Base-by-base conservation (phyloP, 2,888 invertebrate species). In the Dorcus hopei region DNA sequence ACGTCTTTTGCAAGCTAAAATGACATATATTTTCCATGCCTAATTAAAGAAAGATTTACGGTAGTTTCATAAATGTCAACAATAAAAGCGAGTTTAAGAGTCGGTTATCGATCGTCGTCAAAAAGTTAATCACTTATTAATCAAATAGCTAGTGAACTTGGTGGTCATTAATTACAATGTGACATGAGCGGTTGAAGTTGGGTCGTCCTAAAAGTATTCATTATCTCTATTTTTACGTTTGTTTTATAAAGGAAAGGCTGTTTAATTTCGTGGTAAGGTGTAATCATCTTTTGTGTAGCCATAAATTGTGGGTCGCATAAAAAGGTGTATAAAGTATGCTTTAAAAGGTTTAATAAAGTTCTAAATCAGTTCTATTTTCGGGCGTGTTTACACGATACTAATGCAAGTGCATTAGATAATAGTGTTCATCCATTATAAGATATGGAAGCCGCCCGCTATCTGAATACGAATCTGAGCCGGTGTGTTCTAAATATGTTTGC, bases 401-500 rank as follows among this genome's bases (percentile, higher is more conserved):
- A 63, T 65, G 65, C 63, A 63, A 50, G 61, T 61, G 66, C 73
- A 71, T 73, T 71, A 72, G 70, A 70, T 71, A 72, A 74, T 72
- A 70, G 70, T 64, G 68, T 69, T 70, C 61, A 73, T 73, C 45
- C 45, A 45, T 45, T 45, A 45, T 45, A 45, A 45, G 45, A 45
- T 45, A 45, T 45, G 23, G 45, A 14, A 45, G 45, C 19, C 23
- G 45, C 45, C 19, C 23, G 45, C 45, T 45, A 45, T 45, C 45
- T 16, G 23, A 19, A 45, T 45, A 45, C 45, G 45, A 45, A 45
- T 45, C 45, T 45, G 23, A 33, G 23, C 45, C 45, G 48, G 52
- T 52, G 48, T 54, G 69, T 69, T 71, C 74, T 76, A 76, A 77
- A 77, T 75, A 76, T 76, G 76, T 72, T 63, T 71, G 74, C 74